Evolutionary conservation across 2,888 invertebrate genomes (phyloP).

Genomic region (Bugula neritina): DNA sequence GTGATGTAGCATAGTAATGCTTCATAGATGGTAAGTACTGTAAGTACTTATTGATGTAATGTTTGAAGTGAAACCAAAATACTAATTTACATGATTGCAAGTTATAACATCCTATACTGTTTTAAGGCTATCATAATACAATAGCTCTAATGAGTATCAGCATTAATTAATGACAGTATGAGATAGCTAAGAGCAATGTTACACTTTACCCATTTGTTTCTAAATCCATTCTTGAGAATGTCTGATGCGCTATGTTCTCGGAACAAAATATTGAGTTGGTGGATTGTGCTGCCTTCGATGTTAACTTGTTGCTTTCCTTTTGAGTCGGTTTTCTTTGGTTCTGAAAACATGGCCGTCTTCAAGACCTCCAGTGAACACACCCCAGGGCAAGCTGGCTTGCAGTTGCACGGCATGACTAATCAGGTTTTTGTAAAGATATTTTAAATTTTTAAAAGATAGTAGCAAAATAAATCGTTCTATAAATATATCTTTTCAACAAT

Average conservation of each 20-base stretch:
- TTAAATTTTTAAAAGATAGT: not conserved
- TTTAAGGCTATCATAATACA: too few relatives aligned
- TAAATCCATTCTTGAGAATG: conserved; percentile 23
- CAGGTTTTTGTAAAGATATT: not conserved
- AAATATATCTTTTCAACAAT: too few relatives aligned
- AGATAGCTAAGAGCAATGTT: too few relatives aligned
- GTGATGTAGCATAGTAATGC: too few relatives aligned
- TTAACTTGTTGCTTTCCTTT: not conserved
- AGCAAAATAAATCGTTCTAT: not conserved
- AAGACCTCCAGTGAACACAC: not conserved
- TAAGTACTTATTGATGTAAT: too few relatives aligned
- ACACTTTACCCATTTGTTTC: conserved; percentile 28
- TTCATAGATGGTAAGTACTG: too few relatives aligned
- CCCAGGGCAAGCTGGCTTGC: conserved; percentile 8
- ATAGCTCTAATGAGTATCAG: too few relatives aligned
- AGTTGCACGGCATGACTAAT: conserved; percentile 1
- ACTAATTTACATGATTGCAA: too few relatives aligned
- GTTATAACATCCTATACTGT: too few relatives aligned
- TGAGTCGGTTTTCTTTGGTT: not conserved
- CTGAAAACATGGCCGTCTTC: conserved; percentile 14
- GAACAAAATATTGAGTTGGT: conserved; percentile 27
- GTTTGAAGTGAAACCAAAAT: too few relatives aligned
- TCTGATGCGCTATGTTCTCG: conserved; percentile 26
- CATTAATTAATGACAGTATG: too few relatives aligned
- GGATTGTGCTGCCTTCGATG: not conserved